These are phyloP conservation scores for Triplophysa dalaica DNA, from an alignment of 2,113 vertebrate genomes.

Conservation along the genomic window DNA sequence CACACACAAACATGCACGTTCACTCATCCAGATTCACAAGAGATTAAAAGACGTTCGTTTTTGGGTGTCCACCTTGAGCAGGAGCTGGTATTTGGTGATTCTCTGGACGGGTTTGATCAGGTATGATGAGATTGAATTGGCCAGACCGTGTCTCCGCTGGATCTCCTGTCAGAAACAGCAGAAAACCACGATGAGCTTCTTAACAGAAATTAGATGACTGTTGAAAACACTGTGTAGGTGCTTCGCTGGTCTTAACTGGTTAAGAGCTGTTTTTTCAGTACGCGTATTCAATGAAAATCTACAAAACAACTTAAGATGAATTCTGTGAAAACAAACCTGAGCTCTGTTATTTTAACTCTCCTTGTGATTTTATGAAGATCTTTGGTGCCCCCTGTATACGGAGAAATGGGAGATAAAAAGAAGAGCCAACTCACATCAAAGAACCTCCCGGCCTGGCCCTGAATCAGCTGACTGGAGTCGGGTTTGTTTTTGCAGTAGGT, in stretches of 20 bases:
- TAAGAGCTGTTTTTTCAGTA: too few species aligned
- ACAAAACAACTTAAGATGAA: background rate
- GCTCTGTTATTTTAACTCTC: too few species aligned
- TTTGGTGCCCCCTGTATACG: constrained; percentile 52
- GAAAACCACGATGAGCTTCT: too few species aligned
- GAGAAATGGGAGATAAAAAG: background rate
- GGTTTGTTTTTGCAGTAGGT: constrained; percentile 99
- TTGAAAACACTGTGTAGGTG: too few species aligned
- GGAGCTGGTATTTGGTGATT: constrained; percentile 97
- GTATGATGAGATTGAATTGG: constrained; percentile 96
- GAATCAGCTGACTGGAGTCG: constrained; percentile 93
- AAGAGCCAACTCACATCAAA: constrained; percentile 84
- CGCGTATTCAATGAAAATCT: background rate
- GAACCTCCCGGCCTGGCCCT: constrained; percentile 91
- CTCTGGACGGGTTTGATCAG: constrained; percentile 97
- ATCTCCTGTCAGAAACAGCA: constrained; percentile 81
- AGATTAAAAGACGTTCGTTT: background rate
- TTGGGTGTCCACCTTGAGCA: constrained; percentile 84
- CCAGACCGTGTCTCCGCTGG: constrained; percentile 90
- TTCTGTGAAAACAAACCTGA: background rate
- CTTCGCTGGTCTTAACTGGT: background rate
- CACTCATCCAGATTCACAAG: background rate
- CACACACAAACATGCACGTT: constrained; percentile 12
- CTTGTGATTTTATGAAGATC: constrained; percentile 20
- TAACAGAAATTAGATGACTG: too few species aligned